A percentile compares a stretch with the other conserved stretches of the same genome.
Conservation (phyloP, 2,888 invertebrate genomes). For the Andrena camellia region DNA sequence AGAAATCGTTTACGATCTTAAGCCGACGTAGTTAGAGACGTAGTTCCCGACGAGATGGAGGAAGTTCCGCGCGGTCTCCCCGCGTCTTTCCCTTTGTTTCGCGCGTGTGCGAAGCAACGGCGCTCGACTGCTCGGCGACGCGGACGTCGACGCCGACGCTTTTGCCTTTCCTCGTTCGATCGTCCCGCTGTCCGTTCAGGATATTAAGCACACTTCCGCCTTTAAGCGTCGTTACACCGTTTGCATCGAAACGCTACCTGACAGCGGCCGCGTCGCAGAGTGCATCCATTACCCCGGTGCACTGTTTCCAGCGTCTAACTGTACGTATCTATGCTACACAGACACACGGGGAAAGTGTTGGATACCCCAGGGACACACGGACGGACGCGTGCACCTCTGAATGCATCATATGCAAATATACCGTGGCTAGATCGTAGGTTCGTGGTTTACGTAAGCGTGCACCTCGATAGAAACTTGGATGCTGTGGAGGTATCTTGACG, state of each 20-base stretch:
- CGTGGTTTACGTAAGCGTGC: constrained; percentile 13
- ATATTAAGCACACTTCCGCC: constrained; percentile 36
- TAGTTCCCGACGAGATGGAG: constrained; percentile 20
- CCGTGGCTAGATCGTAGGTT: neutral
- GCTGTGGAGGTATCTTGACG: constrained; percentile 7
- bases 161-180: constrained; percentile 1
- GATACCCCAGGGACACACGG: neutral
- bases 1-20: constrained; percentile 50
- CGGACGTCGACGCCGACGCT: neutral
- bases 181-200: neutral
- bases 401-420: constrained; percentile 28
- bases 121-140: neutral
- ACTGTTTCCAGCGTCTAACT: constrained; percentile 60
- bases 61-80: constrained; percentile 8
- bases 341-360: neutral
- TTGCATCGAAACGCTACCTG: constrained; percentile 55
- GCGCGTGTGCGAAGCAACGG: neutral
- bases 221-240: constrained; percentile 50
- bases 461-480: constrained; percentile 38
- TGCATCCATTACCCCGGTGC: constrained; percentile 61
- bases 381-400: neutral
- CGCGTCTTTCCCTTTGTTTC: neutral
- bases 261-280: constrained; percentile 54
- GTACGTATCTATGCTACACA: constrained; percentile 44
- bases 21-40: constrained; percentile 41